These are phyloP conservation scores for Dendrolimus houi DNA, from an alignment of 2,888 invertebrate species.

Conservation along the genomic window DNA sequence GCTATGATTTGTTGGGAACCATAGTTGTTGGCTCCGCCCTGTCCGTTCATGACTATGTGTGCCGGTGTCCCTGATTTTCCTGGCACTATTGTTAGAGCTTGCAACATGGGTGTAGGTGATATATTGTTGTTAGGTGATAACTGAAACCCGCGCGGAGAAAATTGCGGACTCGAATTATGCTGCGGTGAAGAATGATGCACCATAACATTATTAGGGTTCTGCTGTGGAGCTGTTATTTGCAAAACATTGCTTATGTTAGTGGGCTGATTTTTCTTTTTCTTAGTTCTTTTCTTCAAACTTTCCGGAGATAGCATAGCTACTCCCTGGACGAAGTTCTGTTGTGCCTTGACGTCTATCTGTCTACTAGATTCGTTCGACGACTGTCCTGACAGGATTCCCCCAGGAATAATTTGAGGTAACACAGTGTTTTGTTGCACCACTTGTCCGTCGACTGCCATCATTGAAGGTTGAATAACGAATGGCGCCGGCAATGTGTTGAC, in stretches of 20 bases:
- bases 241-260: conserved; percentile 83
- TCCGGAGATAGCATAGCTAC: conserved; percentile 81
- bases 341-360: conserved; percentile 74
- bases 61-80: conserved; percentile 84
- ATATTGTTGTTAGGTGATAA: conserved; percentile 82
- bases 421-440: conserved; percentile 82
- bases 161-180: conserved; percentile 68
- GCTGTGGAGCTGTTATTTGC: conserved; percentile 81
- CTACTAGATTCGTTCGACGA: conserved; percentile 63
- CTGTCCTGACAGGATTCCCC: conserved; percentile 78
- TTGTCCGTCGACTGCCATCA: conserved; percentile 85
- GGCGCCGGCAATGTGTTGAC: conserved; percentile 88
- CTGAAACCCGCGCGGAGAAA: conserved; percentile 86
- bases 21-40: conserved; percentile 76
- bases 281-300: conserved; percentile 78
- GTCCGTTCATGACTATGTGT: conserved; percentile 87
- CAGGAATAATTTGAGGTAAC: conserved; percentile 81
- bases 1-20: conserved; percentile 83
- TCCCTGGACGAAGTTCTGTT: conserved; percentile 53
- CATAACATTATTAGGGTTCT: conserved; percentile 79
- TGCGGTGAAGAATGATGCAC: conserved; percentile 67
- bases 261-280: conserved; percentile 84
- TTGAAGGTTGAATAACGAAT: conserved; percentile 85
- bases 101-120: conserved; percentile 81
- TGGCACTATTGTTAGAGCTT: conserved; percentile 85